Percentiles rank a stretch among this genome's conserved stretches.
Evolutionary conservation across 2,113 vertebrate species (phyloP).

Genomic region (Strigops habroptila): DNA sequence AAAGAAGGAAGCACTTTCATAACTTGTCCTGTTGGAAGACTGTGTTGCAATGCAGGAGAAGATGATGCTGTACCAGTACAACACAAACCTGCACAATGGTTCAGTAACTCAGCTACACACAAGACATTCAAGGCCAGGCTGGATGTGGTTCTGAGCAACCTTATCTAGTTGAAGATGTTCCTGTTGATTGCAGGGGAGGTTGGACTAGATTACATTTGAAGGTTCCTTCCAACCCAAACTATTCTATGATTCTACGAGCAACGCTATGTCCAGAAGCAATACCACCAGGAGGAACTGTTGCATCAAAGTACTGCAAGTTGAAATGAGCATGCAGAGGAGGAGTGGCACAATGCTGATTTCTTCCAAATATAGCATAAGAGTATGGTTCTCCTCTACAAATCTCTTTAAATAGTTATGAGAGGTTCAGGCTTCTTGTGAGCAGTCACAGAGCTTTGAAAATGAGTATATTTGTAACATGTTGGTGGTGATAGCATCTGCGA

Average conservation of each 20-base stretch:
- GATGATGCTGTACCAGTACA: neutral
- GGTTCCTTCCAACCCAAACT: neutral
- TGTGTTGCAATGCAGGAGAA: neutral
- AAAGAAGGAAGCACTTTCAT: neutral
- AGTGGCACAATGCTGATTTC: neutral
- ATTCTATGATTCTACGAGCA: neutral
- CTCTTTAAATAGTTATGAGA: slow-evolving; percentile 4
- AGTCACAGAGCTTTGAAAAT: neutral
- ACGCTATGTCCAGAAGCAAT: neutral
- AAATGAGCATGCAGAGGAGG: neutral
- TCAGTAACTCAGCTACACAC: neutral
- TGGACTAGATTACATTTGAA: neutral
- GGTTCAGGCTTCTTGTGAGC: neutral
- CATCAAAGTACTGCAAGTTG: neutral
- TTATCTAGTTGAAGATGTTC: neutral
- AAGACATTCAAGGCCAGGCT: neutral
- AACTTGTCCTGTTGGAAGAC: neutral
- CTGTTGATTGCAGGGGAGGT: neutral
- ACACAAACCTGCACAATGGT: neutral
- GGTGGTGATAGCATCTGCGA: slow-evolving; percentile 30
- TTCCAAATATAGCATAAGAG: neutral
- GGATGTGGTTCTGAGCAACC: neutral
- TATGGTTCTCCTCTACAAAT: neutral
- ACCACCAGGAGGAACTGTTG: neutral
- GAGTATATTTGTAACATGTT: neutral